Conservation (phyloP, 1,140 invertebrate genomes). For the Alviniconcha marisindica region DNA sequence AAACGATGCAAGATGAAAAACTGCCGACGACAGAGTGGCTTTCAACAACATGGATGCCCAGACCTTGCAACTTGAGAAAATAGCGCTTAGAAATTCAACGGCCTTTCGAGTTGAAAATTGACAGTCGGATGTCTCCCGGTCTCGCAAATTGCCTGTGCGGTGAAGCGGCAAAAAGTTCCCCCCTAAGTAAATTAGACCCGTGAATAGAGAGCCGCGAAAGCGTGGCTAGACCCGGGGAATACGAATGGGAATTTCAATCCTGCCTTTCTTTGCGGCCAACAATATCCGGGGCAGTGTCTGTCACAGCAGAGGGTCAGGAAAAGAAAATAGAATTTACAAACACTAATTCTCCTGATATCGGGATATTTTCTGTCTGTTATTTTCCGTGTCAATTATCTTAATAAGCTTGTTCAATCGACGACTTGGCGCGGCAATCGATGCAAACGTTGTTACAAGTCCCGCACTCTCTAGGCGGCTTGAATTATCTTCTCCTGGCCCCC, state of each 20-base stretch:
- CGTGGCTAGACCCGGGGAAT: background rate
- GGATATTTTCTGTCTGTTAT: conserved; percentile 46
- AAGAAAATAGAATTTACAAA: conserved; percentile 46
- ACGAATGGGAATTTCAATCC: background rate
- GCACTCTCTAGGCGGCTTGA: conserved; percentile 14
- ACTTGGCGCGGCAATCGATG: conserved; percentile 31
- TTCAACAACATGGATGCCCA: no score
- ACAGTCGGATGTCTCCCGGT: no score
- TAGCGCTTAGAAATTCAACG: no score
- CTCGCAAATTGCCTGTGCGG: no score
- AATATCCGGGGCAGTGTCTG: background rate
- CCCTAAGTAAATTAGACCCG: conserved; percentile 1
- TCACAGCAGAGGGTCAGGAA: conserved; percentile 4
- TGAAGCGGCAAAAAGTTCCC: conserved; percentile 2
- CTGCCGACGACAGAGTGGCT: no score
- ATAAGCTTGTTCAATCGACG: conserved; percentile 50
- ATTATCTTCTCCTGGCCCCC: conserved; percentile 13
- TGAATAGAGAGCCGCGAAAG: background rate
- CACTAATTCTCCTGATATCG: conserved; percentile 43
- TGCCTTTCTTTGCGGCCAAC: background rate
- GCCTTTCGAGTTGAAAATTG: no score
- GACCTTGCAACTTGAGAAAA: no score
- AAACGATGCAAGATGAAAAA: no score
- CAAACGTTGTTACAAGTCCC: conserved; percentile 33
- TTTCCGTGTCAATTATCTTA: conserved; percentile 48